phyloP scores from a whole-genome alignment of 2,888 invertebrate genomes.

The Catocala sponsa region DNA sequence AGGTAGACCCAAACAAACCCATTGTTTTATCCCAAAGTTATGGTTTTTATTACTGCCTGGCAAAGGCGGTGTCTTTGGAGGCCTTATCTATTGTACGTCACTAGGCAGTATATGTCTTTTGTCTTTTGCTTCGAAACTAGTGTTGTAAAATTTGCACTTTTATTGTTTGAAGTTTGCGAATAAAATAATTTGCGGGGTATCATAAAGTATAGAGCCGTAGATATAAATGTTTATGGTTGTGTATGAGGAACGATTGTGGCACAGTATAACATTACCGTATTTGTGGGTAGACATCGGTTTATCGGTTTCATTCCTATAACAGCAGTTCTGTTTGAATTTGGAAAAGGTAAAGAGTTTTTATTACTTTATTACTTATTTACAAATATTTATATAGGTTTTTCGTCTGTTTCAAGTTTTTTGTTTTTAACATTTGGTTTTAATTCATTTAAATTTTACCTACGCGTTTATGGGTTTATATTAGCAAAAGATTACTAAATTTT shows the following conservation, averaged over 20 bases:
- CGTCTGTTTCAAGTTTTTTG: neutral
- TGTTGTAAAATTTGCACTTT: conserved; percentile 38
- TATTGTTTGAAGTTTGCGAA: conserved; percentile 51
- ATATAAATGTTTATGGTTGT: conserved; percentile 34
- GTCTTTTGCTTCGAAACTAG: conserved; percentile 33
- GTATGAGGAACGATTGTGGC: conserved; percentile 25
- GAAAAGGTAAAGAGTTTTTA: conserved; percentile 30
- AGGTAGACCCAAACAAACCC: conserved; percentile 42
- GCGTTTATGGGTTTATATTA: too few relatives aligned
- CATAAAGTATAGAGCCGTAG: conserved; percentile 30
- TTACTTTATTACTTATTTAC: conserved; percentile 30
- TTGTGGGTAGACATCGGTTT: conserved; percentile 27
- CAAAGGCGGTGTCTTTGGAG: conserved; percentile 60
- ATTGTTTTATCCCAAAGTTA: conserved; percentile 45
- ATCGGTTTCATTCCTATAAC: conserved; percentile 23
- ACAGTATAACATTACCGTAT: too few relatives aligned
- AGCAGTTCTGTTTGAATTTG: conserved; percentile 13
- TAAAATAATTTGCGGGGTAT: conserved; percentile 48
- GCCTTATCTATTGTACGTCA: conserved; percentile 48
- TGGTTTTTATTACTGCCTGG: conserved; percentile 43
- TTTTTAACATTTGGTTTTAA: too few relatives aligned
- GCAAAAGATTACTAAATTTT: too few relatives aligned
- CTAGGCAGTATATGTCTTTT: conserved; percentile 36
- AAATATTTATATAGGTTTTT: neutral
- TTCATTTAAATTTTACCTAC: too few relatives aligned